Base-by-base conservation (phyloP, 2,797 vertebrate genomes). In the Distichodus sexfasciatus region DNA sequence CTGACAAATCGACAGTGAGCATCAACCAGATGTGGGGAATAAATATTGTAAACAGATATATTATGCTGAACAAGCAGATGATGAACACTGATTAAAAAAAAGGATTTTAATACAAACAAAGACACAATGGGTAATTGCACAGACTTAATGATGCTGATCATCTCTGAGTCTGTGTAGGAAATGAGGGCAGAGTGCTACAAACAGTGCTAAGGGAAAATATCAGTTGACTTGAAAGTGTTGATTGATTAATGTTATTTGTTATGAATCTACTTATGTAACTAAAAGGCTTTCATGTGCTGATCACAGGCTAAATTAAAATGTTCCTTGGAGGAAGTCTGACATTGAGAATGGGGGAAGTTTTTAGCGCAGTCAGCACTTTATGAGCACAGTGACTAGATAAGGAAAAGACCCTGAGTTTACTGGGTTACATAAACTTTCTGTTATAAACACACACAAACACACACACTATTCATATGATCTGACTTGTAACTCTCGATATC, bases 21-120 rank as follows among this genome's bases (percentile, higher is more conserved):
- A 73, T 73, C 50, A 78, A 69, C 23, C 17, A 12, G 59, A 21
- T 74, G 66, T 66, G 48, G 66, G 72, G 55, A 78, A 29, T 70
- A 60, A n/a, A 75, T 43, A 55, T 10, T 62, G 11, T n/a, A 65
- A 47, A 36, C 60, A 41, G 33, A 15, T 28, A 53, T 10, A 8
- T 8, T 55, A 53, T 48, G n/a, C n/a, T 29, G 7, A 51, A 29
- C 26, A 44, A 23, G 44, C 61, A 50, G 12, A 54, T 58, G 40
- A 64, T 29, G 47, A 50, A n/a, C 31, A 59, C 12, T 51, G 5
- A n/a, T n/a, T 44, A 2, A 3, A 50, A 38, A 47, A 41, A 23
- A 28, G 4, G n/a, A n/a, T n/a, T n/a, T n/a, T 24, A 12, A 50
- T 58, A 60, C 24, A 26, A 58, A 63, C 54, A 57, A 24, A 36